Conservation (phyloP, 1,140 invertebrate genomes). For the Fopius arisanus region DNA sequence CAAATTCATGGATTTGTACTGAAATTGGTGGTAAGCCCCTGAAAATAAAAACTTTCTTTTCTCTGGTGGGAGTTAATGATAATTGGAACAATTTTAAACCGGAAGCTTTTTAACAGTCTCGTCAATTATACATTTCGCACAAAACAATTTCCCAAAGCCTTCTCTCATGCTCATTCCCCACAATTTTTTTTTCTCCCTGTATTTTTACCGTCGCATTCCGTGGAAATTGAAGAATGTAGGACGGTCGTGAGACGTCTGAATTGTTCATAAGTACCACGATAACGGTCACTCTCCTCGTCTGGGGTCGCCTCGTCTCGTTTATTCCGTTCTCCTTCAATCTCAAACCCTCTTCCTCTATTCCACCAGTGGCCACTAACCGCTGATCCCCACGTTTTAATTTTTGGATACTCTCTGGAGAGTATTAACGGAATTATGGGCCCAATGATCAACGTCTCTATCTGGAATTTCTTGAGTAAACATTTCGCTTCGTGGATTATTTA, state of each 20-base stretch:
- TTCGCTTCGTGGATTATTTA: no score
- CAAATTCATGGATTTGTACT: no score
- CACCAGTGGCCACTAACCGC: background rate
- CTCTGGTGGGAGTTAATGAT: no score
- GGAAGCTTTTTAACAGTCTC: no score
- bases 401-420: background rate
- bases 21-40: no score
- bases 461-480: no score
- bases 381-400: background rate
- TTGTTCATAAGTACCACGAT: slow-evolving; percentile 13
- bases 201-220: slow-evolving; percentile 5
- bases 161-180: background rate
- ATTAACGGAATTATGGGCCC: no score
- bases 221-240: slow-evolving; percentile 15
- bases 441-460: no score
- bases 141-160: background rate
- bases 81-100: no score
- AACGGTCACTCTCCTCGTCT: slow-evolving; percentile 8
- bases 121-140: no score
- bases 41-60: no score
- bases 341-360: background rate
- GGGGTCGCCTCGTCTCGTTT: background rate
- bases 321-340: background rate
- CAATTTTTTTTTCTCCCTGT: background rate
- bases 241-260: slow-evolving; percentile 14